Evolutionary conservation across 1,140 invertebrate species (phyloP).

Genomic region (Philaenus spumarius): DNA sequence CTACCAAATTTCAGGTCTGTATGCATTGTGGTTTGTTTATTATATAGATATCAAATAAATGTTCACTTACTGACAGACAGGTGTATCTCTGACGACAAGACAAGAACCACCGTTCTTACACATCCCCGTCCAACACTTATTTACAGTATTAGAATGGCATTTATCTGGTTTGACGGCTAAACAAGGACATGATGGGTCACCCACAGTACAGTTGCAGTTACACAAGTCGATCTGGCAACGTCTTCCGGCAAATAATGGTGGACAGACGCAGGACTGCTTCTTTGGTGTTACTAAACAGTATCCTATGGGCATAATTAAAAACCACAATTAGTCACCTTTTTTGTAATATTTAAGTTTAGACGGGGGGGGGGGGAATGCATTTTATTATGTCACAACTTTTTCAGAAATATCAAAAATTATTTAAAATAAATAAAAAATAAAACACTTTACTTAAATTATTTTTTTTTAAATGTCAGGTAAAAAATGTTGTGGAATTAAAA

Average conservation of each 20-base stretch:
- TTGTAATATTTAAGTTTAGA: no score
- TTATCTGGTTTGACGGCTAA: constrained; percentile 21
- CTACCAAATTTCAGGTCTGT: no score
- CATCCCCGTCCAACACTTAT: constrained; percentile 25
- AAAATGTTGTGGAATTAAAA: no score
- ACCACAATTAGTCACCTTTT: no score
- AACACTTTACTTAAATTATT: no score
- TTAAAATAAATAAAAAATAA: no score
- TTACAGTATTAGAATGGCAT: constrained; percentile 16
- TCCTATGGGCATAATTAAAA: constrained; percentile 19
- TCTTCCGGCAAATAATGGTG: constrained; percentile 37
- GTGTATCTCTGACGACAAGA: constrained; percentile 27
- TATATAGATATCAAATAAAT: no score
- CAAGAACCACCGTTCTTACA: constrained; percentile 45
- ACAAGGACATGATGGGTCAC: constrained; percentile 29
- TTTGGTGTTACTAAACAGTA: constrained; percentile 35
- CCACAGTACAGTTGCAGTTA: constrained; percentile 37
- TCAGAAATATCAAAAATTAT: no score
- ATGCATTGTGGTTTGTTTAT: no score
- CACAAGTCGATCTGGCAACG: constrained; percentile 41
- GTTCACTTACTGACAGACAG: constrained; percentile 41
- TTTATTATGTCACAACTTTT: no score
- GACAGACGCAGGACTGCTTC: constrained; percentile 40
- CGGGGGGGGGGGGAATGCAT: no score
- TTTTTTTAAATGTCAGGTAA: no score